Base-by-base conservation (phyloP, 2,888 invertebrate genomes). In the Clunio marinus region DNA sequence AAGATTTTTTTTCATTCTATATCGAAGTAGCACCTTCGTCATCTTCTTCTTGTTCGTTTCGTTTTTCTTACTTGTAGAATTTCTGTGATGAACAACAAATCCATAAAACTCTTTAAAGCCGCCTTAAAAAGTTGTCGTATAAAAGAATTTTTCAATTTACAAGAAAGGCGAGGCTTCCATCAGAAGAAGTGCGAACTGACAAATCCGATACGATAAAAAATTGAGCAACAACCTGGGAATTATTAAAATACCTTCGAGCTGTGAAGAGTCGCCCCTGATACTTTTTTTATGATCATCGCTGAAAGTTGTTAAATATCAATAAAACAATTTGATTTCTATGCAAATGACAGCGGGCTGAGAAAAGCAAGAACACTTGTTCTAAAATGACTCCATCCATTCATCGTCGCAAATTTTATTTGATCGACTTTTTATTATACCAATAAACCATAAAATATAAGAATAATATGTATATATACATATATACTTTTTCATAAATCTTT, bases 311-410 rank as follows among this genome's bases (percentile, higher is more conserved):
- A 60, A 60, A 60, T 60, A 60, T 35, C 35, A 60, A 60, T 60
- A 60, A 60, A 60, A 60, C 60, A 60, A 60, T 60, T 60, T 60
- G 60, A 60, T 60, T 60, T 60, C 35, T 60, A 60, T 60, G 60
- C 60, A 60, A 60, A 60, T 60, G 60, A 60, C 17, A 24, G 20
- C 5, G 15, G 57, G 25, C 51, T 8, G 10, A 51, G 27, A 58
- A 28, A 10, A 5, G 15, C 2, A 20, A 46, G 10, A 27, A 58
- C 32, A 32, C 32, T 24, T 8, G 32, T 15, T 32, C 22, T 22
- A n/a, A 32, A 32, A 8, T 13, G 35, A 5, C 22, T 51, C 28
- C 60, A 37, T 37, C n/a, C n/a, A 46, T 4, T 37, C 22, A 17
- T 60, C 22, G 37, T 35, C 37, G n/a, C 24, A 13, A 63, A 62